Base-by-base conservation (phyloP, 2,113 vertebrate species). In the Boleophthalmus pectinirostris region DNA sequence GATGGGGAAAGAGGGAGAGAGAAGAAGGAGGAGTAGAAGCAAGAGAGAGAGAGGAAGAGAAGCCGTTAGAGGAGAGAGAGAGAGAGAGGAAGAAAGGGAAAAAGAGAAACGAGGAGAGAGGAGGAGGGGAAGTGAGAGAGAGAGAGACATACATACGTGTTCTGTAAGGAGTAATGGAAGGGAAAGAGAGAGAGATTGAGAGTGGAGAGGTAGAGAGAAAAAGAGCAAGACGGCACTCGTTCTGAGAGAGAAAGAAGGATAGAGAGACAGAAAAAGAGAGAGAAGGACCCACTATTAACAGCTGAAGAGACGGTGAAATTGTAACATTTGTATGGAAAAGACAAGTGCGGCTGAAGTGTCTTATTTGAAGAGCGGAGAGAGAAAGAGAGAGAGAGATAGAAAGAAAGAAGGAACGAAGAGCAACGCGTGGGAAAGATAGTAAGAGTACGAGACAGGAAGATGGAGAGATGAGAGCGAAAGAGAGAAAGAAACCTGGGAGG, bases 321-420 rank as follows among this genome's bases (percentile, higher is more conserved):
- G 60, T 74, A 79, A 76, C 68, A 72, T 81, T 78, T 76, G 68
- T 63, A 67, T 72, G 57, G 51, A 47, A 68, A 51, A 66, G 57
- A 66, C 68, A 46, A 74, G 51, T 29, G 74, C 38, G 71, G 53
- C 58, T 57, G 25, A 6, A 46, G 60, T 57, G 11, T 43, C 1
- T 1, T 35, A 54, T 68, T 70, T 71, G 29, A 58, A 47, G 25
- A 21, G 66, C 0, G 20, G 56, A 35, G 56, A 46, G 67, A 79
- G 8, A 43, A 8, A 43, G 38, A 43, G 38, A 43, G 38, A n/a
- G n/a, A n/a, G n/a, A n/a, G 29, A 29, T 2, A 29, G 29, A 29
- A 2, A 29, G 29, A 29, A 29, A 29, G 29, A 29, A 29, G 29
- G 29, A 29, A 29, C 4, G 29, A 29, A 51, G 49, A 18, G 14